Evolutionary conservation across 1,140 invertebrate species (phyloP).

Genomic region (Piezodorus guildinii): DNA sequence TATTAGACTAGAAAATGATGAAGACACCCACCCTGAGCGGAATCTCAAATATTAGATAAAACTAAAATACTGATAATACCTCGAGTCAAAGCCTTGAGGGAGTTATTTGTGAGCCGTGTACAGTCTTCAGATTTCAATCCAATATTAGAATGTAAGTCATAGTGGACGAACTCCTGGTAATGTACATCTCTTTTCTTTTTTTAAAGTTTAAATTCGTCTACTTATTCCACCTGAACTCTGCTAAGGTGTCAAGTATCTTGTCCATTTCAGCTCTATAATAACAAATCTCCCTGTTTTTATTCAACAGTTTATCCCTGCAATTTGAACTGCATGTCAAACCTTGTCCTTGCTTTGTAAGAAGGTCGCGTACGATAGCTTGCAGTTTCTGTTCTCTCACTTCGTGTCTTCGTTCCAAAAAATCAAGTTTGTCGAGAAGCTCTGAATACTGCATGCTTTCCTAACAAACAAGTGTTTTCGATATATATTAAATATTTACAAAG

Average conservation of each 20-base stretch:
- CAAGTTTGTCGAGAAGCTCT: conserved; percentile 37
- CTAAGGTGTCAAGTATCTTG: conserved; percentile 37
- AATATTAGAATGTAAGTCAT: not conserved
- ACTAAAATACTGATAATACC: not conserved
- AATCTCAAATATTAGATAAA: not conserved
- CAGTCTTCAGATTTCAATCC: no score
- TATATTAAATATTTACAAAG: not conserved
- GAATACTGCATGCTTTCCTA: conserved; percentile 37
- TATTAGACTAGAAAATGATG: no score
- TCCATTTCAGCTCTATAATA: conserved; percentile 40
- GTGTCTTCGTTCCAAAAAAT: conserved; percentile 38
- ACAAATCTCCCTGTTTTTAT: conserved; percentile 38
- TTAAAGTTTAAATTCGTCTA: not conserved
- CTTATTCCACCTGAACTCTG: conserved; percentile 31
- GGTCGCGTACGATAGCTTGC: conserved; percentile 38
- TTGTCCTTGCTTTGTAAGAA: conserved; percentile 31
- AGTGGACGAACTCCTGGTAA: not conserved
- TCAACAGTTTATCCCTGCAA: conserved; percentile 28
- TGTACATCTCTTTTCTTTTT: not conserved
- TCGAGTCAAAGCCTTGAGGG: not conserved
- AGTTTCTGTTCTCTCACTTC: conserved; percentile 39
- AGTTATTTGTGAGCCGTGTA: not conserved
- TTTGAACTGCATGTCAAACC: conserved; percentile 34
- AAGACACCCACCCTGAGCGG: not conserved
- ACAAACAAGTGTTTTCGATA: conserved; percentile 5